Evolutionary conservation across 2,888 invertebrate species (phyloP).

Genomic region (Uropetala carovei): DNA sequence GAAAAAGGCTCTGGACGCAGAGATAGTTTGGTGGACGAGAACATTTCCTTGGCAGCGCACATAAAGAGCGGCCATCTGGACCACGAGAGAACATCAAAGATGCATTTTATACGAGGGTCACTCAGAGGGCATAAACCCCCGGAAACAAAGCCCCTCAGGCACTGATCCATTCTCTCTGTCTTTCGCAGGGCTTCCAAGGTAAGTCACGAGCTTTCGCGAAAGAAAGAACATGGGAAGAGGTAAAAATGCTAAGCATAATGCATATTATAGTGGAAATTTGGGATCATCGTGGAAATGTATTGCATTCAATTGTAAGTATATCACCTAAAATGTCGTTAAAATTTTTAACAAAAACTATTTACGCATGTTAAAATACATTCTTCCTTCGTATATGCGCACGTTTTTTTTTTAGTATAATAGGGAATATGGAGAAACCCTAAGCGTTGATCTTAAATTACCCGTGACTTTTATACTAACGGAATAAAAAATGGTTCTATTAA

Average conservation of each 20-base stretch:
- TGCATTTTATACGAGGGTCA: not conserved
- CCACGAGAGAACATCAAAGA: conserved; percentile 9
- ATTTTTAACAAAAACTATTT: too few species aligned
- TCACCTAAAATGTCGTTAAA: too few species aligned
- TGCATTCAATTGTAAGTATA: too few species aligned
- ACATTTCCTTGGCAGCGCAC: not conserved
- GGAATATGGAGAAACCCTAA: too few species aligned
- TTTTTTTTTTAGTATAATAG: too few species aligned
- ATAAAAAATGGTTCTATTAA: too few species aligned
- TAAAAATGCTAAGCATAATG: not conserved
- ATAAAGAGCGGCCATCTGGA: not conserved
- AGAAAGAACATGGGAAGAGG: not conserved
- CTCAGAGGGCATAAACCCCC: conserved; percentile 1
- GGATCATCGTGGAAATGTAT: too few species aligned
- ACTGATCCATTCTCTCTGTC: not conserved
- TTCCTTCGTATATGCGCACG: too few species aligned
- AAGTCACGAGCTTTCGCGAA: not conserved
- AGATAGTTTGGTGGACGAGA: not conserved
- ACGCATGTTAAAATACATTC: too few species aligned
- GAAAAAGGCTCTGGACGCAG: too few species aligned
- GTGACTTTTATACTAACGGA: too few species aligned
- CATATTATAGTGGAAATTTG: not conserved
- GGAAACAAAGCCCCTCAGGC: not conserved
- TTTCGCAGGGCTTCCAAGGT: not conserved
- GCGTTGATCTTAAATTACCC: too few species aligned